Percentiles rank a stretch among this genome's conserved stretches.
Evolutionary conservation across 2,797 vertebrate species (phyloP).

Genomic region (Lemur catta): DNA sequence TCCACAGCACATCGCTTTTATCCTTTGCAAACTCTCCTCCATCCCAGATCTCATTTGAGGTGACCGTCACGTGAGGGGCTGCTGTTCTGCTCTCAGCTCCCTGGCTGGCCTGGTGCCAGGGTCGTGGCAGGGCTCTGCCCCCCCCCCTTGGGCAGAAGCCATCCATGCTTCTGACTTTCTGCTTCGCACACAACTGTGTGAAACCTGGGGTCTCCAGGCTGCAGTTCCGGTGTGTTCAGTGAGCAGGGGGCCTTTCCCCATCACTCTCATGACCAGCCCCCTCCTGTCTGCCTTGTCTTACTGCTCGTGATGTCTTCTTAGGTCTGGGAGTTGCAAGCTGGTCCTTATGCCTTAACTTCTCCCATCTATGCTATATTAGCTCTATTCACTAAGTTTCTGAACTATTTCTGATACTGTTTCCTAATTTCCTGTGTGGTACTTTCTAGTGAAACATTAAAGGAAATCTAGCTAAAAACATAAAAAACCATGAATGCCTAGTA

Average conservation of each 20-base stretch:
- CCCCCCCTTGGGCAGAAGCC: fast-evolving
- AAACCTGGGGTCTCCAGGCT: background rate
- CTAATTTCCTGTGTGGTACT: background rate
- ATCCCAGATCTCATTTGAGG: too few species aligned
- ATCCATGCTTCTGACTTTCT: fast-evolving
- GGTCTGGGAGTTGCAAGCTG: background rate
- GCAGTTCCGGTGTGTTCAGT: background rate
- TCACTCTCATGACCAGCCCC: too few species aligned
- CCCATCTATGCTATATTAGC: background rate
- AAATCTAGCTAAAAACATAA: background rate
- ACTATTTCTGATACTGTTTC: background rate
- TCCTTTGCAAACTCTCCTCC: background rate
- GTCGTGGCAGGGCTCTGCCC: fast-evolving
- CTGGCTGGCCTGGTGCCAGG: background rate
- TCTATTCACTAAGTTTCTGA: background rate
- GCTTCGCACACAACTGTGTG: fast-evolving
- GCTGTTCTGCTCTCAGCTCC: fast-evolving
- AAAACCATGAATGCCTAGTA: background rate
- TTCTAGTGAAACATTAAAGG: background rate
- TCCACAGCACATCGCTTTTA: background rate
- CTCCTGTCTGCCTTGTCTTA: background rate
- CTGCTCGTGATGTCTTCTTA: background rate
- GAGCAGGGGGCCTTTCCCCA: fast-evolving
- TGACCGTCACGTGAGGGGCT: fast-evolving
- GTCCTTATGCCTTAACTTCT: background rate